Percentiles rank a stretch among this genome's conserved stretches.
Conservation (phyloP, 2,797 vertebrate species). For the Ara ararauna region DNA sequence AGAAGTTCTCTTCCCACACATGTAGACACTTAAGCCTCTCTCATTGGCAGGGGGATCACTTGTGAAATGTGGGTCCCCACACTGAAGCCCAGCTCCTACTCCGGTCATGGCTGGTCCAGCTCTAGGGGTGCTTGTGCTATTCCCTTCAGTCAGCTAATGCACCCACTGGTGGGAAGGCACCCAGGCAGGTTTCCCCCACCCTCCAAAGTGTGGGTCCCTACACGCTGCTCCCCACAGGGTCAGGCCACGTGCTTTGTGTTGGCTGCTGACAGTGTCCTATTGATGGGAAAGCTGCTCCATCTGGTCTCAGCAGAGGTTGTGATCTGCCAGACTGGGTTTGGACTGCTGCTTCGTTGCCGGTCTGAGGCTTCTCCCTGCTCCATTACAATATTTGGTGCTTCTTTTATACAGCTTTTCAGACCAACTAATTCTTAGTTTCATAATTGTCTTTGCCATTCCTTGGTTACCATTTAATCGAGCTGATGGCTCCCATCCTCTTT, state of each 20-base stretch:
- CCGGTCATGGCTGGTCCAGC: not conserved
- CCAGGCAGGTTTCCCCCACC: not conserved
- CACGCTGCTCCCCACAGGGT: not conserved
- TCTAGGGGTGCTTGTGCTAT: fast-evolving
- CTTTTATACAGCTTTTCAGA: not conserved
- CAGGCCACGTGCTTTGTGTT: fast-evolving
- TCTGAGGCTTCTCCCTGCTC: not conserved
- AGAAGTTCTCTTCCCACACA: not conserved
- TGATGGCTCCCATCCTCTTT: not conserved
- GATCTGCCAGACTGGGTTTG: not conserved
- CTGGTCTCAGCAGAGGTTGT: not conserved
- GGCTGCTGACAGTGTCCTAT: fast-evolving
- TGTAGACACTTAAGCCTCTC: fast-evolving
- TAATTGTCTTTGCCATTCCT: not conserved
- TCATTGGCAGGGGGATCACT: not conserved
- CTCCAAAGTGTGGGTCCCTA: not conserved
- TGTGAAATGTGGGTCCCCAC: fast-evolving
- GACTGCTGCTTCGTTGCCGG: not conserved
- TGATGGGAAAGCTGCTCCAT: not conserved
- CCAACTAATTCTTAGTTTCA: not conserved
- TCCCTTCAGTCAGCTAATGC: not conserved
- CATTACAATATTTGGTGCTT: not conserved
- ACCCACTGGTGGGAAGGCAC: not conserved
- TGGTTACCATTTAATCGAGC: not conserved
- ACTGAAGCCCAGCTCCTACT: fast-evolving